Percentiles rank a stretch among this genome's conserved stretches.
Evolutionary conservation across 2,888 invertebrate species (phyloP).

Genomic region (Drosophila mercatorum): DNA sequence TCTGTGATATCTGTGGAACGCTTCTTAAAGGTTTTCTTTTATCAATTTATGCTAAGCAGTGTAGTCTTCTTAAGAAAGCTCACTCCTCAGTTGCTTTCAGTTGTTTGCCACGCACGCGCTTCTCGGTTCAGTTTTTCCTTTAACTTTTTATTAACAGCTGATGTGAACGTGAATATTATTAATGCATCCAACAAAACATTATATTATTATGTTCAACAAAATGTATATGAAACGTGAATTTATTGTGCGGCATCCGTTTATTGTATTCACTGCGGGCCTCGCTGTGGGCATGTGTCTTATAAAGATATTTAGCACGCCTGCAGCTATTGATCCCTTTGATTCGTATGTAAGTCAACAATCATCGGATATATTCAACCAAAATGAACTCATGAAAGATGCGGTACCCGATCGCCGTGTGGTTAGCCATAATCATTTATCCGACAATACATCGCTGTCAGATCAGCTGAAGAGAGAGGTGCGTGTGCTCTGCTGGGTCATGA

Average conservation of each 20-base stretch:
- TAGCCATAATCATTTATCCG: conserved; percentile 11
- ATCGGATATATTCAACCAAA: neutral
- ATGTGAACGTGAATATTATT: neutral
- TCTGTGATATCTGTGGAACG: neutral
- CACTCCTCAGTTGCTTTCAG: neutral
- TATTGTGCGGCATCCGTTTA: conserved; percentile 1
- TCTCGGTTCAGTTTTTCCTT: neutral
- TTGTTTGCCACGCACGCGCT: neutral
- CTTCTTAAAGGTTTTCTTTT: conserved; percentile 1
- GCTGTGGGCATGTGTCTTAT: neutral
- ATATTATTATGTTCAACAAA: neutral
- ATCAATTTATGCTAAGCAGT: neutral
- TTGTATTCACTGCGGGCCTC: neutral
- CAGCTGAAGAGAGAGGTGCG: conserved; percentile 22
- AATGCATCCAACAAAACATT: neutral
- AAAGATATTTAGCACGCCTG: neutral
- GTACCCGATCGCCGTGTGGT: neutral
- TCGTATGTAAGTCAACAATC: neutral
- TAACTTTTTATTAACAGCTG: neutral
- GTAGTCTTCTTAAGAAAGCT: neutral
- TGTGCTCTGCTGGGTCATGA: conserved; percentile 26
- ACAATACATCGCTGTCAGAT: conserved; percentile 11
- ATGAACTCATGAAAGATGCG: neutral
- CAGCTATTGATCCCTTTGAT: conserved; percentile 5
- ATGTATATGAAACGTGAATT: conserved; percentile 10